phyloP scores from a whole-genome alignment of 2,113 vertebrate species.

The Ondatra zibethicus region DNA sequence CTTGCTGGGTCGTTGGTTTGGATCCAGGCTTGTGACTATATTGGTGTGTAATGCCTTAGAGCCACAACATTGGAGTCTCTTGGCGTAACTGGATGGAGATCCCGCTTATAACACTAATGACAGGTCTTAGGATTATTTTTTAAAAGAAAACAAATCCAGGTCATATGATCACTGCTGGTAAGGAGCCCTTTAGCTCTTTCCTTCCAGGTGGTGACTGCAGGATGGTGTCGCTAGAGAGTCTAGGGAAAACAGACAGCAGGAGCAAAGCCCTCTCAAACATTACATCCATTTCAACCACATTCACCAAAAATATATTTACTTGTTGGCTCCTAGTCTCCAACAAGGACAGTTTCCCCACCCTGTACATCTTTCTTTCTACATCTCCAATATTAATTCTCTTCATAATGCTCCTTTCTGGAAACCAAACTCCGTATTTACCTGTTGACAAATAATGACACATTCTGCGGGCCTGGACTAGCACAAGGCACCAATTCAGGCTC shows the following conservation, averaged over 20 bases:
- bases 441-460: constrained; percentile 62
- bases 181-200: background rate
- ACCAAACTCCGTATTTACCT: constrained; percentile 49
- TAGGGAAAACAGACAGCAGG: background rate
- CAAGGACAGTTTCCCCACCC: constrained; percentile 32
- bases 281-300: background rate
- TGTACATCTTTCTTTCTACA: background rate
- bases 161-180: constrained; percentile 3
- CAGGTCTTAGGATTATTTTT: background rate
- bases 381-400: constrained; percentile 58
- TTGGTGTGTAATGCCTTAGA: background rate
- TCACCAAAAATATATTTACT: constrained; percentile 10
- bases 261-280: background rate
- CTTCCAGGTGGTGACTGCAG: background rate
- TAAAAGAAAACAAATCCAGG: background rate
- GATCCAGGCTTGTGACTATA: background rate
- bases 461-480: background rate
- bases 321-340: constrained; percentile 38
- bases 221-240: background rate
- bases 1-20: background rate
- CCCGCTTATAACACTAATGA: background rate
- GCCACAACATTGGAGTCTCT: background rate
- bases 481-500: background rate
- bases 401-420: constrained; percentile 53
- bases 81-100: background rate